These are phyloP conservation scores for Alces alces DNA, from an alignment of 2,113 vertebrate species.

Conservation along the genomic window DNA sequence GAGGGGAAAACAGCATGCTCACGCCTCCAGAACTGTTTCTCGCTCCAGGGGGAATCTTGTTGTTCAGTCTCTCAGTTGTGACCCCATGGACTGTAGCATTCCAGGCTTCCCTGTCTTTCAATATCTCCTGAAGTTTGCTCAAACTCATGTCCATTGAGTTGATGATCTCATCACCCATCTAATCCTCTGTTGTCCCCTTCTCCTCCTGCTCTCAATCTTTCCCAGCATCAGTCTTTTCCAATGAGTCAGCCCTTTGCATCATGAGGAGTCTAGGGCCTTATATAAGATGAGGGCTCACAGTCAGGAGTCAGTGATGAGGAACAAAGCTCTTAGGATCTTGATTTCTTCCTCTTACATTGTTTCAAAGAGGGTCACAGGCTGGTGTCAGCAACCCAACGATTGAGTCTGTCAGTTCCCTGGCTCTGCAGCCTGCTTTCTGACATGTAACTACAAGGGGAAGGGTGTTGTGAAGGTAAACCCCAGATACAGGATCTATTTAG, in stretches of 20 bases:
- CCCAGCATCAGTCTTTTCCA: not conserved
- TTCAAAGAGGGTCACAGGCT: not conserved
- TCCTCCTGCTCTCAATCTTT: not conserved
- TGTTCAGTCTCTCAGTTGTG: not conserved
- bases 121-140: not conserved
- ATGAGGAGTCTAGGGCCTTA: not conserved
- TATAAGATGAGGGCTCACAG: not conserved
- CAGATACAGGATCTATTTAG: not conserved
- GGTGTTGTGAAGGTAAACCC: not conserved
- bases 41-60: not conserved
- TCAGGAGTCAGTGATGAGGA: not conserved
- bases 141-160: not conserved
- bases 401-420: rapidly evolving
- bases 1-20: not conserved
- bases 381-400: not conserved
- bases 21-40: not conserved
- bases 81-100: rapidly evolving
- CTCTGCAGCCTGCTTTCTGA: not conserved
- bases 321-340: not conserved
- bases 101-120: not conserved
- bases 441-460: not conserved
- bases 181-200: not conserved
- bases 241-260: not conserved
- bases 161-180: not conserved
- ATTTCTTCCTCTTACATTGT: not conserved